Base-by-base conservation (phyloP, 2,797 vertebrate species). In the Pseudomugil tenellus region DNA sequence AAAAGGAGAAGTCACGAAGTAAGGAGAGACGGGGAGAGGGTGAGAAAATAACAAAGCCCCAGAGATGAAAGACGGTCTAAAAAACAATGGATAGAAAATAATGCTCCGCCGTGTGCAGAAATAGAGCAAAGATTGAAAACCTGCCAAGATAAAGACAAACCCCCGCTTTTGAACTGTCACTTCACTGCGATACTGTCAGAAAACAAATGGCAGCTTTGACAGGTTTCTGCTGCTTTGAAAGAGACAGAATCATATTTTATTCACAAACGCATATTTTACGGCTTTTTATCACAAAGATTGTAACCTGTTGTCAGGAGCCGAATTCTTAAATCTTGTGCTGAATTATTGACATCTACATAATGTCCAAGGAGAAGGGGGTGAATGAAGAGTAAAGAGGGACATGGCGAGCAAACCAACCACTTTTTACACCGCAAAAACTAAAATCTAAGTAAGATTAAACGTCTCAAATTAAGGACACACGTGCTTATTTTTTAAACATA, bases 61-160 rank as follows among this genome's bases (percentile, higher is more conserved):
- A 71, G 79, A 91, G 90, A 91, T 92, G 86, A 92, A 91, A 91
- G 91, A 87, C 79, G 58, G 79, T 88, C 89, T 81, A 72, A 84
- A 88, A 91, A 91, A 92, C 88, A 92, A 90, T 85, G 80, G 87
- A 81, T 86, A 82, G 70, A 84, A 84, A 91, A 91, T 86, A 89
- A 89, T 87, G 86, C 86, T 86, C 59, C 5, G 79, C 72, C 49
- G 82, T 87, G 84, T 84, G 88, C 91, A 90, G 89, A 91, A 91
- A 89, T 91, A 91, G 90, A 91, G 91, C 88, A 90, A 89, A 91
- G 90, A 92, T 89, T 92, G 91, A 92, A 91, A 91, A 91, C 88
- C 90, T 92, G 91, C 89, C 91, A 91, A 91, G 90, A 91, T 90
- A 88, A 90, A 91, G 88, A 91, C 89, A 87, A 91, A 84, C 79